Base-by-base conservation (phyloP, 2,888 invertebrate genomes). In the Epinotia nisella region DNA sequence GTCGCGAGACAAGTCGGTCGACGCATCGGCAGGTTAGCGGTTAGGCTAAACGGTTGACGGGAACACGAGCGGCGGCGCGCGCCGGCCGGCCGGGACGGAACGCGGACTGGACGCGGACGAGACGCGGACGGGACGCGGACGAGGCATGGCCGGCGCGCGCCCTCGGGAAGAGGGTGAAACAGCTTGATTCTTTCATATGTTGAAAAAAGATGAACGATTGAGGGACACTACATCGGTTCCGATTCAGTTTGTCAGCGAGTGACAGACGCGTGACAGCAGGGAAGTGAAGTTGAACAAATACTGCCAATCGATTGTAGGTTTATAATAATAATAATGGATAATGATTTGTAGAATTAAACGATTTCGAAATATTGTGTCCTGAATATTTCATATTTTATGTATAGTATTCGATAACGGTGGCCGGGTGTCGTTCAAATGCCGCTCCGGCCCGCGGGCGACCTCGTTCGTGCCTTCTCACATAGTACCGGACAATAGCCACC, bases 251-350 rank as follows among this genome's bases (percentile, higher is more conserved):
- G 74, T 66, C 65, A 49, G 53, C 10, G 21, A 59, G 49, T 13
- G 71, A 55, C 56, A 66, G 51, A 65, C 49, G 39, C 35, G 66
- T 53, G 83, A n/a, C n/a, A 86, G 79, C 84, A 81, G 81, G 82
- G 81, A 74, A 83, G 81, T 81, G 85, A 83, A 85, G 85, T 83
- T 85, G 85, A 90, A 88, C 82, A 84, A 89, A 91, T 92, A 93
- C 93, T 93, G 93, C 92, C 93, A 93, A 92, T 92, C 90, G 92
- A 90, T 90, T 88, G 90, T 92, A 92, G 91, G 87, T 89, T 90
- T 86, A 90, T 89, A 84, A 84, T 82, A 84, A 84, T 82, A 84
- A 81, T 89, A 89, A 87, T 86, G 86, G 85, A 85, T 89, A 90
- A 90, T 89, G 88, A 89, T 91, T 90, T 90, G 90, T 91, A 92